Conservation (phyloP, 2,113 vertebrate genomes). For the Rhabdornis inornatus region DNA sequence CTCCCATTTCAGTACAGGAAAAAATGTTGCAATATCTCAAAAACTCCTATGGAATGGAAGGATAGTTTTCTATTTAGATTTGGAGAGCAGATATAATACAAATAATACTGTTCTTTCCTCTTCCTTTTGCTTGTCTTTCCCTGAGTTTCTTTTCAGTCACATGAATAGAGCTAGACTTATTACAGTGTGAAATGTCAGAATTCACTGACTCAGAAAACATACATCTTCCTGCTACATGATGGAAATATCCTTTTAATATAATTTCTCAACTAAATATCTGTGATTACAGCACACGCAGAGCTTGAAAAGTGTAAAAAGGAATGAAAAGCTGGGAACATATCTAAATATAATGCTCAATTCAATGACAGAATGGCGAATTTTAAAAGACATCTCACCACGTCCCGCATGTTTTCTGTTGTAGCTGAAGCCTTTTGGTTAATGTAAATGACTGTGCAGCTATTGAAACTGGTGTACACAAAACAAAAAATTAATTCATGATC, state of each 20-base stretch:
- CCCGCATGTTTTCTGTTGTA: background rate
- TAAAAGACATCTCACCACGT: background rate
- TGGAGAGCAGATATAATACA: background rate
- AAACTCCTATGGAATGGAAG: background rate
- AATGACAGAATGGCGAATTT: background rate
- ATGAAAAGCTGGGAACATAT: background rate
- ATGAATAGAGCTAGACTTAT: background rate
- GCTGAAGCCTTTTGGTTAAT: background rate
- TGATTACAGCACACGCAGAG: background rate
- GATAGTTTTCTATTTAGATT: background rate
- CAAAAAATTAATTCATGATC: constrained; percentile 44
- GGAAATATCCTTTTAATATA: background rate
- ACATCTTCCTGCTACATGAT: background rate
- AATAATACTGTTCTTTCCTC: background rate
- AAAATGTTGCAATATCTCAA: background rate
- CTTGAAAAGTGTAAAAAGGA: background rate
- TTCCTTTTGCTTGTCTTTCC: background rate
- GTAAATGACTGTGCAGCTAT: background rate
- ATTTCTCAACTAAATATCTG: background rate
- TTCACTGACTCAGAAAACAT: background rate
- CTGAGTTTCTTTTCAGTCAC: background rate
- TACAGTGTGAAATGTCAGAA: background rate
- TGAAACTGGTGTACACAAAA: background rate
- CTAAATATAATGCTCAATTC: background rate
- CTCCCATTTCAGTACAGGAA: background rate